Conservation (phyloP, 2,113 vertebrate genomes). For the Callocephalon fimbriatum region DNA sequence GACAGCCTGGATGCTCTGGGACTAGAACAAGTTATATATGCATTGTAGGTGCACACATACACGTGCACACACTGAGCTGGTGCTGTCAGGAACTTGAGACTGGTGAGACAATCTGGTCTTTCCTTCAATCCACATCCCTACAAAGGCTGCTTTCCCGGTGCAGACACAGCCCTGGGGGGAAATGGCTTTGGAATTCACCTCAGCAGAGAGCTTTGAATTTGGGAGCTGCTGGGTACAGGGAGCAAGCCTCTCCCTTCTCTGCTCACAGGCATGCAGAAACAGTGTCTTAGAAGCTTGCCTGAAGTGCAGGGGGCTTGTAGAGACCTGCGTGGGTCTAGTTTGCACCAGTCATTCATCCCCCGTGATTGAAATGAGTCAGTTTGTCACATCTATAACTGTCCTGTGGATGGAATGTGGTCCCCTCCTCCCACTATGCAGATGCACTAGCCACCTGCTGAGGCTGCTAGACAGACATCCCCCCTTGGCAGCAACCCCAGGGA, state of each 20-base stretch:
- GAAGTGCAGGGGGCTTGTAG: neutral
- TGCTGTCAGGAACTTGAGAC: neutral
- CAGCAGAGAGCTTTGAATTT: conserved; percentile 5
- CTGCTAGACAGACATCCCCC: conserved; percentile 39
- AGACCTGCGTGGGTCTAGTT: neutral
- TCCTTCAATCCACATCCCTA: conserved; percentile 46
- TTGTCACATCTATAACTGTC: neutral
- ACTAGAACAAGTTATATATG: neutral
- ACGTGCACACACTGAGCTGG: neutral
- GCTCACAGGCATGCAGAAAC: fast-evolving
- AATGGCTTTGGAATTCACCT: neutral
- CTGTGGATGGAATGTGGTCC: fast-evolving
- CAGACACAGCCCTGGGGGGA: conserved; percentile 27
- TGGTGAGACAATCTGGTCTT: neutral
- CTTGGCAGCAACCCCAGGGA: neutral
- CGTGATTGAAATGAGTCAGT: neutral
- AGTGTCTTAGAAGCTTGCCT: neutral
- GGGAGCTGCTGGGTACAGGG: neutral
- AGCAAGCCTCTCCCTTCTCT: neutral
- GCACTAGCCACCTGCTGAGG: conserved; percentile 36
- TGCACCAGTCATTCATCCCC: neutral
- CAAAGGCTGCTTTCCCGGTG: neutral
- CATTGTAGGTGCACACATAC: neutral
- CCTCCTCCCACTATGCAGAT: neutral
- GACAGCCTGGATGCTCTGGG: neutral